A percentile compares a stretch with the other conserved stretches of the same genome.
phyloP scores from a whole-genome alignment of 2,113 vertebrate species.

The Phyllostomus hastatus region DNA sequence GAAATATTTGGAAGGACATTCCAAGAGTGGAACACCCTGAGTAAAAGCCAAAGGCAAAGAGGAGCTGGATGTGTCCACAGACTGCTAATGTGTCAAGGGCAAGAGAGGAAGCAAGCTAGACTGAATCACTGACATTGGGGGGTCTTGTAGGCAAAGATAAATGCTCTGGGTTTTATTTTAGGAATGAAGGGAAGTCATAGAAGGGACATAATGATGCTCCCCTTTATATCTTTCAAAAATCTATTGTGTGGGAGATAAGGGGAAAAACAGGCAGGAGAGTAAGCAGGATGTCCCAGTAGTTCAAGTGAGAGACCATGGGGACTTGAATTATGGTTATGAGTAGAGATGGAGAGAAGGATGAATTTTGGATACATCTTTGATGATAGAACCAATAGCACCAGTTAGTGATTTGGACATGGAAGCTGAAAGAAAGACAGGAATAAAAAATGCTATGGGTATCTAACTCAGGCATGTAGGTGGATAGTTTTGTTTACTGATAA shows the following conservation, averaged over 20 bases:
- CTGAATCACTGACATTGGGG: accelerated
- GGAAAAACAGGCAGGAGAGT: not conserved
- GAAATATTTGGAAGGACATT: not conserved
- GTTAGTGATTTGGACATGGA: not conserved
- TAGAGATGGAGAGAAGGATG: not conserved
- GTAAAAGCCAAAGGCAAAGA: not conserved
- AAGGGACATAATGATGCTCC: not conserved
- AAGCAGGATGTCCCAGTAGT: not conserved
- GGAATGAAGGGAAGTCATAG: not conserved
- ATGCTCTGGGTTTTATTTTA: not conserved
- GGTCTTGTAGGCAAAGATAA: accelerated
- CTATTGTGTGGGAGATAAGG: not conserved
- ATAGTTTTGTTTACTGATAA: not conserved
- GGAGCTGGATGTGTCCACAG: not conserved
- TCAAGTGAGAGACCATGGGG: not conserved
- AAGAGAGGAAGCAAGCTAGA: not conserved
- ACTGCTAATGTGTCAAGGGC: not conserved
- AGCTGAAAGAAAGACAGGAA: not conserved
- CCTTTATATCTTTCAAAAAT: not conserved
- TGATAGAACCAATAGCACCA: not conserved
- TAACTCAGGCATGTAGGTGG: not conserved
- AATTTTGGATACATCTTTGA: not conserved
- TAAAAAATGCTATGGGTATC: not conserved
- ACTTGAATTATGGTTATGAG: not conserved
- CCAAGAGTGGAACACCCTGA: not conserved